phyloP scores from a whole-genome alignment of 2,888 invertebrate species.

The Dryobotodes eremita region DNA sequence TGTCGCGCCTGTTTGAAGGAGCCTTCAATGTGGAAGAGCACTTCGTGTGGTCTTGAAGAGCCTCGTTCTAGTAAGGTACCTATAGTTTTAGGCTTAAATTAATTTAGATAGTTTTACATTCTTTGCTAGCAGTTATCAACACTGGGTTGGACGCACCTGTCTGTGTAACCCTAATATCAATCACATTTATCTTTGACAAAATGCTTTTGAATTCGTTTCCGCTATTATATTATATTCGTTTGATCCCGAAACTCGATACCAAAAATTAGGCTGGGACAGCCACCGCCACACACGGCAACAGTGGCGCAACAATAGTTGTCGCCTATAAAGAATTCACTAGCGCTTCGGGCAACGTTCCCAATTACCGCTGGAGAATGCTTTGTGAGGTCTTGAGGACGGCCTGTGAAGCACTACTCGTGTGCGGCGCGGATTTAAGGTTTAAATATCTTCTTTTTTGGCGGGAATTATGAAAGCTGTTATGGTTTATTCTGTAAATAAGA shows the following conservation, averaged over 20 bases:
- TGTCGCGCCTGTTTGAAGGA: no score
- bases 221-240: background rate
- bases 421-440: slow-evolving; percentile 33
- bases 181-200: background rate
- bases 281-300: slow-evolving; percentile 15
- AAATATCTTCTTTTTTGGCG: slow-evolving; percentile 36
- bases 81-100: background rate
- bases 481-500: slow-evolving; percentile 15
- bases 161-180: background rate
- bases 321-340: slow-evolving; percentile 43
- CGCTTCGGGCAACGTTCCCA: slow-evolving; percentile 65
- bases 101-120: background rate
- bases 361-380: slow-evolving; percentile 60
- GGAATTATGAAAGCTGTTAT: slow-evolving; percentile 2
- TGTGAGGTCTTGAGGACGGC: slow-evolving; percentile 47
- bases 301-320: slow-evolving; percentile 42
- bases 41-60: background rate
- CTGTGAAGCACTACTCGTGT: slow-evolving; percentile 28
- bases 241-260: background rate
- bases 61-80: background rate
- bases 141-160: background rate
- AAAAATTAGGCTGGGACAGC: background rate
- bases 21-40: slow-evolving; percentile 1
- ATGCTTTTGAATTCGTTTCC: background rate
- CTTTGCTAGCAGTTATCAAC: background rate